Conservation (phyloP, 2,113 vertebrate species). For the Leptosomus discolor region DNA sequence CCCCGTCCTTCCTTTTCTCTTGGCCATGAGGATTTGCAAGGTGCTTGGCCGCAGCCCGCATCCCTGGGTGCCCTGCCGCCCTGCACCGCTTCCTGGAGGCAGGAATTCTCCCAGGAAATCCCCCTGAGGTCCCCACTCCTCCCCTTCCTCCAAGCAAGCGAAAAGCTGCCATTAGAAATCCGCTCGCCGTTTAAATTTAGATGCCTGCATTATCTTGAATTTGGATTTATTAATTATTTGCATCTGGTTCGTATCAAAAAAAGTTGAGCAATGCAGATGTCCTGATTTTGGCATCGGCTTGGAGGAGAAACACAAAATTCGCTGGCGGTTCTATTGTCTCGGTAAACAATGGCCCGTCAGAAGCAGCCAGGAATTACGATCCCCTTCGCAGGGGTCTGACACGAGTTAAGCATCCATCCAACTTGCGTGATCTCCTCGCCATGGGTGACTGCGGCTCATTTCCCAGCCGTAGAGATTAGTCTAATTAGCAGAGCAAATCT, state of each 20-base stretch:
- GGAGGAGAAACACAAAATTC: neutral
- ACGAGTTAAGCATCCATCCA: neutral
- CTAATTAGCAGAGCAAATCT: constrained; percentile 56
- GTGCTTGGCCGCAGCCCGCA: neutral
- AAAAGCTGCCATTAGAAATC: neutral
- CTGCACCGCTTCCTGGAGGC: neutral
- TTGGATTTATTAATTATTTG: constrained; percentile 40
- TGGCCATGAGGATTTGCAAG: fast-evolving
- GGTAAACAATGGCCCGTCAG: neutral
- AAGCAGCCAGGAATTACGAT: neutral
- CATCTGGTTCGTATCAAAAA: constrained; percentile 10
- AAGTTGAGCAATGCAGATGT: constrained; percentile 46
- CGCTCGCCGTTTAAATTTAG: neutral
- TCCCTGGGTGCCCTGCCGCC: neutral
- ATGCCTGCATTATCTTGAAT: neutral
- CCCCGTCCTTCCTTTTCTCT: neutral
- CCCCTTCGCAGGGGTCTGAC: neutral
- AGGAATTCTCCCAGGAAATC: constrained; percentile 12
- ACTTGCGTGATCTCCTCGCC: neutral
- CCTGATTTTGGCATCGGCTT: neutral
- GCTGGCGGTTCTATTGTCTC: neutral
- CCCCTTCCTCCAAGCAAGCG: neutral
- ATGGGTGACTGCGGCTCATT: neutral
- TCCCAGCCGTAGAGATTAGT: neutral
- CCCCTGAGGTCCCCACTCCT: neutral